Evolutionary conservation across 53 echinoderm and acorn worm genomes (phyloP).

Genomic region (Hippasteria phrygiana): DNA sequence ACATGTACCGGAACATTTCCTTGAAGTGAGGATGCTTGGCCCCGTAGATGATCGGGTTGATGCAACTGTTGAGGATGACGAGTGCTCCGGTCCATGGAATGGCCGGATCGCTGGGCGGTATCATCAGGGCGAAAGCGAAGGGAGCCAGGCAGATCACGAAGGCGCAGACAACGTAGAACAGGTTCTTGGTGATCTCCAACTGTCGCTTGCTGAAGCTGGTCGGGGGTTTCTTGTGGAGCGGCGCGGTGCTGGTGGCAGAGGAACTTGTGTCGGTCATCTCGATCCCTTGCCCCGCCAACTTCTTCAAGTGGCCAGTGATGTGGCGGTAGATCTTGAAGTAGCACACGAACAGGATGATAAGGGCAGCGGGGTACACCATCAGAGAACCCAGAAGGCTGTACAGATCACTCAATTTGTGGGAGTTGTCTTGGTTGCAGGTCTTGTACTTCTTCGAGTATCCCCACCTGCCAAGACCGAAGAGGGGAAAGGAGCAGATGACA

Average conservation of each 20-base stretch:
- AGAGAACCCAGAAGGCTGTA: slow-evolving; percentile 62
- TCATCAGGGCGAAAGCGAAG: slow-evolving; percentile 50
- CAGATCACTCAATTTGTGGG: slow-evolving; percentile 35
- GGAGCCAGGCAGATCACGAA: slow-evolving; percentile 67
- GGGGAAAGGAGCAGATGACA: slow-evolving; percentile 18
- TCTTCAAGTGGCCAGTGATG: slow-evolving; percentile 64
- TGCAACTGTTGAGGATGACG: slow-evolving; percentile 45
- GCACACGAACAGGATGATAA: slow-evolving; percentile 59
- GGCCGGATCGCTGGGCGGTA: slow-evolving; percentile 58
- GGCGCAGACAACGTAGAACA: slow-evolving; percentile 68
- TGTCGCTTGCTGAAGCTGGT: slow-evolving; percentile 41
- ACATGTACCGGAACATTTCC: slow-evolving; percentile 60
- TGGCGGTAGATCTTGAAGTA: slow-evolving; percentile 74
- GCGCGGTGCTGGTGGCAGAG: neutral
- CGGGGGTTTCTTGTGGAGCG: slow-evolving; percentile 4
- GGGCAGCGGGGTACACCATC: slow-evolving; percentile 56
- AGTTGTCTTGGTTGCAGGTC: slow-evolving; percentile 71
- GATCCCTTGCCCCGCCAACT: neutral
- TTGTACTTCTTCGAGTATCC: slow-evolving; percentile 76
- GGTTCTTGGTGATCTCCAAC: slow-evolving; percentile 68
- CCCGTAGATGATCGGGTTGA: slow-evolving; percentile 63
- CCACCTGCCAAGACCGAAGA: slow-evolving; percentile 66
- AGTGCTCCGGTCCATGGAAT: slow-evolving; percentile 63
- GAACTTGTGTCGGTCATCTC: neutral
- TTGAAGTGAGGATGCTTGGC: slow-evolving; percentile 59